Evolutionary conservation across 2,797 vertebrate species (phyloP).

Genomic region (Rhabdomys pumilio): DNA sequence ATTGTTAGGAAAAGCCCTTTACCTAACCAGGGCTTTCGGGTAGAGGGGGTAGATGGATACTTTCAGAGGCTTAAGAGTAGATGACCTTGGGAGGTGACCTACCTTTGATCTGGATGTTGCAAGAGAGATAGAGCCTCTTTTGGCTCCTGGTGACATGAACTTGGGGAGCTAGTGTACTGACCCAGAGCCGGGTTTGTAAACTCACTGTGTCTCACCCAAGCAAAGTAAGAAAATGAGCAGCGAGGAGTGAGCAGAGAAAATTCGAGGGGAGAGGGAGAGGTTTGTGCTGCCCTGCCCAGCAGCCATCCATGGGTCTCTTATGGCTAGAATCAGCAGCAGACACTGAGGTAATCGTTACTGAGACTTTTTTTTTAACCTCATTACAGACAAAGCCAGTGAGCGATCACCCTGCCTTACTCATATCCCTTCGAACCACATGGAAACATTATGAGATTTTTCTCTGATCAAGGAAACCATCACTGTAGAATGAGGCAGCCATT

Average conservation of each 20-base stretch:
- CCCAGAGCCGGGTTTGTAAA: neutral
- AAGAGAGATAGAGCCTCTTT: neutral
- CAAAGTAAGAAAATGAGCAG: neutral
- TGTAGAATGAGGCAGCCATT: neutral
- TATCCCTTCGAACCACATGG: neutral
- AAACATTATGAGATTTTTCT: neutral
- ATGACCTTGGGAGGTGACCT: neutral
- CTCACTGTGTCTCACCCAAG: neutral
- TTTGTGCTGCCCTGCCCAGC: neutral
- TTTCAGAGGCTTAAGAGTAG: no score
- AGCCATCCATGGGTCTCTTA: neutral
- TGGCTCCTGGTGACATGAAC: neutral
- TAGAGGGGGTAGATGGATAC: neutral
- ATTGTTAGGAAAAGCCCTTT: neutral
- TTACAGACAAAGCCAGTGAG: neutral
- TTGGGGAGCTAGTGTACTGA: neutral
- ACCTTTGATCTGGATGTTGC: neutral
- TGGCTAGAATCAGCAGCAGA: neutral
- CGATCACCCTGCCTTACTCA: neutral
- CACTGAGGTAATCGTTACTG: neutral
- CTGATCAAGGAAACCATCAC: neutral
- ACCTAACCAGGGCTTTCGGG: neutral
- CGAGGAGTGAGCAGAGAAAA: neutral
- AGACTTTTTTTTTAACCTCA: neutral
- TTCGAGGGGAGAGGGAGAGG: neutral